Conservation (phyloP, 2,797 vertebrate species). For the Zalophus californianus region DNA sequence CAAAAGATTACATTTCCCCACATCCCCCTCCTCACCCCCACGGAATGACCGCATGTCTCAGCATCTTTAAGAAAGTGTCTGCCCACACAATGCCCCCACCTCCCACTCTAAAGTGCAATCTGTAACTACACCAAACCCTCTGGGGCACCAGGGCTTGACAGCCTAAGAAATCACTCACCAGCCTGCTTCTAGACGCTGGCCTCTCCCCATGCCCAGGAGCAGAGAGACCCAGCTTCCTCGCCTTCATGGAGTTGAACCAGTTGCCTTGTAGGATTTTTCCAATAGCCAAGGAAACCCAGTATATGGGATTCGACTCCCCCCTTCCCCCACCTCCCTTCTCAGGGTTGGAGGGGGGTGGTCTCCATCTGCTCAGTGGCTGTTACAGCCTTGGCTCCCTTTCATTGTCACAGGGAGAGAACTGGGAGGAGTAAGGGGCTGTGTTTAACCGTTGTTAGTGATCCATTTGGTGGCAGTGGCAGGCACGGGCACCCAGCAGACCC, state of each 20-base stretch:
- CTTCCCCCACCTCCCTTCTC: neutral
- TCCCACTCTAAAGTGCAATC: neutral
- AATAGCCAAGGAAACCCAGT: neutral
- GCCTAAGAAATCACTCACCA: slow-evolving; percentile 32
- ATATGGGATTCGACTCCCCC: neutral
- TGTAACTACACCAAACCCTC: neutral
- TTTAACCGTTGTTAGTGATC: neutral
- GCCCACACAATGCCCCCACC: neutral
- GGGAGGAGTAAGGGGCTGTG: neutral
- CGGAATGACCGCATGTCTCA: neutral
- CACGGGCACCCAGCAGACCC: neutral
- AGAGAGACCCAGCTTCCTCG: neutral
- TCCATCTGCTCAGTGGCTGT: slow-evolving; percentile 72
- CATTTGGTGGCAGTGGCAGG: neutral
- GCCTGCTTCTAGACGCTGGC: neutral
- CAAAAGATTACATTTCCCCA: neutral
- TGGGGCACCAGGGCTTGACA: neutral
- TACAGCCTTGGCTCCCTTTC: slow-evolving; percentile 48
- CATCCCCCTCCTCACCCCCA: neutral
- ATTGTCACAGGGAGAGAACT: neutral
- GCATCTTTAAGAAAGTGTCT: neutral
- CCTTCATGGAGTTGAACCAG: neutral
- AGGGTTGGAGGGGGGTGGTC: slow-evolving; percentile 17
- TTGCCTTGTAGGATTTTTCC: slow-evolving; percentile 34
- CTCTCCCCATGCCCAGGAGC: neutral